These are phyloP conservation scores for Lepidochrysops patricia DNA, from an alignment of 2,888 invertebrate genomes.

Conservation along the genomic window DNA sequence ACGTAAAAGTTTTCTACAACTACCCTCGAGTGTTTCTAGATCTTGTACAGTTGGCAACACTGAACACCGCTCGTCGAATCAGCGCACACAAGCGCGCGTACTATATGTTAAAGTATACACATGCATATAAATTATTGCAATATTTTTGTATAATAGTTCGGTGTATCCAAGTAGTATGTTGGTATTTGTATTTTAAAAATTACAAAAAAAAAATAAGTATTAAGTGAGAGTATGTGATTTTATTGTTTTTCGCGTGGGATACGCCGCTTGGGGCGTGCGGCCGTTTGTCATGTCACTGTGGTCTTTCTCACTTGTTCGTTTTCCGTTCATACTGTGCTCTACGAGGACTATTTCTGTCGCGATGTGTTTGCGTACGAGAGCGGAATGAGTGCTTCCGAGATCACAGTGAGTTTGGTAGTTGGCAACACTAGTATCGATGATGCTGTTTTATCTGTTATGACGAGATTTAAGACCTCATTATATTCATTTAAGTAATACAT, in stretches of 20 bases:
- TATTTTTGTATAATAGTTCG: conserved; percentile 71
- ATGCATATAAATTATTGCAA: conserved; percentile 62
- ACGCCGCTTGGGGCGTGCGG: conserved; percentile 64
- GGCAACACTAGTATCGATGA: conserved; percentile 16
- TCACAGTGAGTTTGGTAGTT: conserved; percentile 7
- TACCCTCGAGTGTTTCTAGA: neutral
- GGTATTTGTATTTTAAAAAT: conserved; percentile 61
- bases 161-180: conserved; percentile 65
- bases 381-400: neutral
- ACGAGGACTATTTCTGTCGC: neutral
- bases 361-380: neutral
- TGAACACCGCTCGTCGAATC: conserved; percentile 15
- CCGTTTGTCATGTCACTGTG: conserved; percentile 38
- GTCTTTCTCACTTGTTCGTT: neutral
- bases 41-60: neutral
- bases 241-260: conserved; percentile 34
- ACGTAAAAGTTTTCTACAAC: neutral
- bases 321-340: conserved; percentile 13
- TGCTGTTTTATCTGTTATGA: conserved; percentile 23
- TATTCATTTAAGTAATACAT: conserved; percentile 10
- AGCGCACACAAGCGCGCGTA: conserved; percentile 52
- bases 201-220: conserved; percentile 41
- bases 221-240: conserved; percentile 50
- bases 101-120: conserved; percentile 51
- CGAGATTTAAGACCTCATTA: conserved; percentile 14